Base-by-base conservation (phyloP, 2,888 invertebrate genomes). In the Chrysotoxum bicinctum region DNA sequence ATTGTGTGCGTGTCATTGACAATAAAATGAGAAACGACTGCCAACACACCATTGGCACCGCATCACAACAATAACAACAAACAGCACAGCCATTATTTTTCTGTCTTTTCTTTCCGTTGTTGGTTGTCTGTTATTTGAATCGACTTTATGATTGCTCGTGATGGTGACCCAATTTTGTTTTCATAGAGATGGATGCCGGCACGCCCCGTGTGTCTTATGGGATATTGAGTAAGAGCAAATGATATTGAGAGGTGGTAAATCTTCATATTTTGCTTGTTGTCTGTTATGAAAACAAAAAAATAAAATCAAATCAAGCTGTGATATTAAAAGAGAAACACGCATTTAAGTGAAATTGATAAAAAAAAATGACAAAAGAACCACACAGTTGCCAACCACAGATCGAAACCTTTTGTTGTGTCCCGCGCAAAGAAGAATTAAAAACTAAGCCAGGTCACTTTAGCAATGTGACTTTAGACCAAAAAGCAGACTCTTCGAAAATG, bases 151-250 rank as follows among this genome's bases (percentile, higher is more conserved):
- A 58, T 74, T 52, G 52, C 62, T 64, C 16, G 52, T 64, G 73
- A 74, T 64, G 48, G 62, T 74, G 73, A 74, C 73, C 73, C 52
- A 62, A 35, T 62, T 74, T 43, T 7, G 32, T 62, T 69, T 69
- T 54, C 26, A 54, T 43, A 50, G 35, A 50, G 48, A 66, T 35
- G 66, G 50, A 50, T 66, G 66, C 66, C 66, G 48, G 50, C 66
- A 66, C 66, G n/a, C 48, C 48, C 50, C 50, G 66, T 66, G 66
- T 35, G 10, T 50, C 35, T 35, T n/a, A 1, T 26, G 3, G 26
- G n/a, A 66, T 66, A 45, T 43, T 45, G 23, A 14, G 23, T 30
- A 45, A 19, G 48, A 48, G 48, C 48, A 32, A 48, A 48, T 19
- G 9, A 21, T 32, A 32, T 66, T 48, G 21, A 48, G 21, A 48